Evolutionary conservation across 1,140 invertebrate genomes (phyloP).

Genomic region (Saccostrea glomerata): DNA sequence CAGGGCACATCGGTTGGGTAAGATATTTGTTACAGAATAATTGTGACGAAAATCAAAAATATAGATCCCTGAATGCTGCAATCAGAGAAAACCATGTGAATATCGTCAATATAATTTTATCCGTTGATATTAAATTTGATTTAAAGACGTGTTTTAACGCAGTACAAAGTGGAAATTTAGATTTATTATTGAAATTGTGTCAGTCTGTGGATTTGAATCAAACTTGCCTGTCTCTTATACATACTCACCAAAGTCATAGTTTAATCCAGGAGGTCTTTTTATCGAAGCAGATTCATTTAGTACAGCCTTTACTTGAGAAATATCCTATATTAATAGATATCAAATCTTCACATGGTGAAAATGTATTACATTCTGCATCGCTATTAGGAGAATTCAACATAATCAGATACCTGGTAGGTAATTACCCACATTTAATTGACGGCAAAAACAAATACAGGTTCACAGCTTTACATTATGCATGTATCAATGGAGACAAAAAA

Average conservation of each 20-base stretch:
- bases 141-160: neutral
- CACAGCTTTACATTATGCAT: neutral
- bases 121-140: neutral
- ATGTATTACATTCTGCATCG: too few relatives aligned
- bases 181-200: neutral
- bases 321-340: neutral
- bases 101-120: neutral
- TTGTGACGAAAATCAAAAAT: neutral
- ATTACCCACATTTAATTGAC: too few relatives aligned
- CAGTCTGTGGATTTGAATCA: neutral
- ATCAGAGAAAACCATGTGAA: neutral
- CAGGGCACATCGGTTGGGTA: too few relatives aligned
- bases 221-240: neutral
- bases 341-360: too few relatives aligned
- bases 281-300: neutral
- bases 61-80: neutral
- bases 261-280: neutral
- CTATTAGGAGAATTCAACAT: too few relatives aligned
- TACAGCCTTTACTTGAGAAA: neutral
- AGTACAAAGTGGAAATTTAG: too few relatives aligned
- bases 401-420: too few relatives aligned
- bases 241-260: neutral
- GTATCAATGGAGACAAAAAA: neutral
- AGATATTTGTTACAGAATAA: neutral
- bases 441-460: too few relatives aligned